These are phyloP conservation scores for Hirtodrosophila duncani DNA, from an alignment of 2,888 invertebrate species.

Conservation along the genomic window DNA sequence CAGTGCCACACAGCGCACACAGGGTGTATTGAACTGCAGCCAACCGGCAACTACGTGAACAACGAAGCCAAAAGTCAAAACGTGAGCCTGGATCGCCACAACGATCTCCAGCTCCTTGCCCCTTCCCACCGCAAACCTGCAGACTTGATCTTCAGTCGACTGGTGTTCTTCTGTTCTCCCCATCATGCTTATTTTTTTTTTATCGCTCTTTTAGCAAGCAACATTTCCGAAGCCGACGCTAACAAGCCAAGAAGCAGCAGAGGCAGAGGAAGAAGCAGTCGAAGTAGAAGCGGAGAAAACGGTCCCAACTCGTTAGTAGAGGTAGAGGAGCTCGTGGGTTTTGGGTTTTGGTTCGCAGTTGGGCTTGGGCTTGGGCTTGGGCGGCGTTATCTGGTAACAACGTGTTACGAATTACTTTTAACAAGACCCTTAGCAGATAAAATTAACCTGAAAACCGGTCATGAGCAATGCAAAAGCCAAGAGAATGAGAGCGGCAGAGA, in stretches of 20 bases:
- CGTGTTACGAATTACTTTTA: conserved; percentile 78
- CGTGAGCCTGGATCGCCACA: conserved; percentile 61
- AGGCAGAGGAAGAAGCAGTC: conserved; percentile 10
- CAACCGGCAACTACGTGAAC: conserved; percentile 20
- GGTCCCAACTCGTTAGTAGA: too few species aligned
- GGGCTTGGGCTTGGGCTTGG: too few species aligned
- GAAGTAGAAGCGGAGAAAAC: conserved; percentile 8
- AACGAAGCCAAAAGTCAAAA: conserved; percentile 69
- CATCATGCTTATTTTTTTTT: conserved; percentile 32
- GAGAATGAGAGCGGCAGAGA: conserved; percentile 4
- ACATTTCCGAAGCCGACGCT: conserved; percentile 56
- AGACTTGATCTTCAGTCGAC: conserved; percentile 48
- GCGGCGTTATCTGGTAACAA: conserved; percentile 77
- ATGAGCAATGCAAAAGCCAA: conserved; percentile 10
- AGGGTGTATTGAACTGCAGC: conserved; percentile 65
- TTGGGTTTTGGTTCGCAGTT: too few species aligned
- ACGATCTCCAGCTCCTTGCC: conserved; percentile 16
- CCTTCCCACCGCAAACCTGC: conserved; percentile 21
- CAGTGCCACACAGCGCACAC: conserved; percentile 9
- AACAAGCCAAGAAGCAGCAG: conserved; percentile 46
- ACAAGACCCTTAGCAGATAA: conserved; percentile 77
- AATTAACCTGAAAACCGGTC: conserved; percentile 61
- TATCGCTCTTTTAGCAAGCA: conserved; percentile 69
- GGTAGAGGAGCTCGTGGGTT: too few species aligned
- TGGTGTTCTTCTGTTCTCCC: conserved; percentile 5